Base-by-base conservation (phyloP, 2,888 invertebrate species). In the Bibio marci region DNA sequence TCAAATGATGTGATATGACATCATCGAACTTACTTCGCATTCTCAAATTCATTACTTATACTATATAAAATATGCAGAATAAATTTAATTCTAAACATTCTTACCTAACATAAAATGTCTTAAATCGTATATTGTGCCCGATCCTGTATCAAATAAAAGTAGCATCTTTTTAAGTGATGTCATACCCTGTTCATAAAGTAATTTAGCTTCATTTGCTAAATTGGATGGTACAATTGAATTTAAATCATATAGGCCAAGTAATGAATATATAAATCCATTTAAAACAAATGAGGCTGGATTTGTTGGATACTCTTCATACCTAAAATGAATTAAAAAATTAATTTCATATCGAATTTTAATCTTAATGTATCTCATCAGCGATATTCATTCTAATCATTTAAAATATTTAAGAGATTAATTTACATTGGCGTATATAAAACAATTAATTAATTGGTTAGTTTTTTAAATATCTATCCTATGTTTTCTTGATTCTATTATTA, bases 291-390 rank as follows among this genome's bases (percentile, higher is more conserved):
- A 79, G 4, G 91, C 74, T 1, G 97, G 97, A 39, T 75, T 77
- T 0, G 97, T 97, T 1, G 98, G 98, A 62, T 98, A 98, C 58
- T 98, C 98, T 58, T 98, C 97, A 58, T 92, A 97, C 86, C 86
- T 73, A 51, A 3, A 52, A 48, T 37, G 19, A 36, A 36, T 14
- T 5, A 7, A n/a, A 5, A 27, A 26, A 25, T 17, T 30, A 27
- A 30, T 8, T 15, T 14, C 2, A 5, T 14, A 37, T 27, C 28
- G 12, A 35, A 15, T 11, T 18, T 18, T 30, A 12, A 14, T 19
- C 11, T 17, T 25, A 33, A 33, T 17, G 13, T 14, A 27, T 30
- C 35, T 15, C 10, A 35, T n/a, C 36, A 27, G n/a, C n/a, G n/a
- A n/a, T n/a, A n/a, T n/a, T n/a, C n/a, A n/a, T n/a, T n/a, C n/a